Percentiles rank a stretch among this genome's conserved stretches.
Evolutionary conservation across 2,888 invertebrate genomes (phyloP).

Genomic region (Thereva unica): DNA sequence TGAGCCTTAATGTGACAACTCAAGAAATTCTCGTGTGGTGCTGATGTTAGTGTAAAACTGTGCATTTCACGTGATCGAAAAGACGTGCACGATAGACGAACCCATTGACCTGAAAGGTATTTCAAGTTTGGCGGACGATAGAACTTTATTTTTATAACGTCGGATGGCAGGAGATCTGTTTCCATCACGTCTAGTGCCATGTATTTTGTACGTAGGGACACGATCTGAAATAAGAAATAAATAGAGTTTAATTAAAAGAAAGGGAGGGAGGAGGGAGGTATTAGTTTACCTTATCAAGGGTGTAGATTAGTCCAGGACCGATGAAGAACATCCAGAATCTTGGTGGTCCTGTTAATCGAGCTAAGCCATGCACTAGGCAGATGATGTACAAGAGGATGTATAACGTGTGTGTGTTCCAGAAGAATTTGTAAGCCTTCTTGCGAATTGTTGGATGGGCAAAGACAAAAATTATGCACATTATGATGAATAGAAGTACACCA

Average conservation of each 20-base stretch:
- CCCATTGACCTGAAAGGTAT: constrained; percentile 94
- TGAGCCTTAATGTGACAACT: constrained; percentile 91
- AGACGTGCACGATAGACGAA: constrained; percentile 87
- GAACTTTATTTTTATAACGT: constrained; percentile 92
- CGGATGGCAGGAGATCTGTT: constrained; percentile 90
- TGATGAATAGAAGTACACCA: constrained; percentile 83
- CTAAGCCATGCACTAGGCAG: constrained; percentile 87
- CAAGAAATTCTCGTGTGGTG: constrained; percentile 92
- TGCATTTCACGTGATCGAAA: constrained; percentile 90
- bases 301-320: constrained; percentile 86
- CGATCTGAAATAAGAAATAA: constrained; percentile 65
- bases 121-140: constrained; percentile 94
- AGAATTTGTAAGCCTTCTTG: constrained; percentile 92
- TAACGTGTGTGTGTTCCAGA: constrained; percentile 91
- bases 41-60: constrained; percentile 93
- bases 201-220: constrained; percentile 86
- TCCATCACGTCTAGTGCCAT: constrained; percentile 91
- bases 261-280: not conserved
- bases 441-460: constrained; percentile 93
- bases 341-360: constrained; percentile 87
- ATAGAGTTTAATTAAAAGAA: not conserved
- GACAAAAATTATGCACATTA: constrained; percentile 95
- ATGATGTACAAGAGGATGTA: constrained; percentile 85
- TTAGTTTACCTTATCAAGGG: constrained; percentile 71
- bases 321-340: constrained; percentile 94